These are phyloP conservation scores for Gallinago jamesoni DNA, from an alignment of 2,113 vertebrate genomes.

Conservation along the genomic window DNA sequence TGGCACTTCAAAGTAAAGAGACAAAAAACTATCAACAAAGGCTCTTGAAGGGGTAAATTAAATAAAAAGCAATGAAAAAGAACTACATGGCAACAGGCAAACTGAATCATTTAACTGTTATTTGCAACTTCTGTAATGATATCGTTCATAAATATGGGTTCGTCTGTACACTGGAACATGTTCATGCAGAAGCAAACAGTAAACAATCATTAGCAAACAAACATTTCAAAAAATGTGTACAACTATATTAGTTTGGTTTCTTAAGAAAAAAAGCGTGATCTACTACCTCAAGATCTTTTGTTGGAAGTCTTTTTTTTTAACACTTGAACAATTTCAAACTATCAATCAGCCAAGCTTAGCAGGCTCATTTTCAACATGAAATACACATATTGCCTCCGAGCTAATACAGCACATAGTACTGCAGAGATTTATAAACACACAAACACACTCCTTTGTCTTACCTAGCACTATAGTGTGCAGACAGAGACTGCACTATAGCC, in stretches of 20 bases:
- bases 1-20: background rate
- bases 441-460: background rate
- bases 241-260: background rate
- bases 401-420: background rate
- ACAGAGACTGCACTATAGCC: background rate
- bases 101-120: background rate
- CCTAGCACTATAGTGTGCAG: background rate
- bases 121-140: background rate
- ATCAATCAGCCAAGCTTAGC: background rate
- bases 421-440: background rate
- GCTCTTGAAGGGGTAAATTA: background rate
- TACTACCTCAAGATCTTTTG: background rate
- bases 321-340: background rate
- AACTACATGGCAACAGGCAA: background rate
- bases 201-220: background rate
- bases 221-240: background rate
- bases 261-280: background rate
- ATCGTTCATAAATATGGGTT: background rate
- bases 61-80: background rate
- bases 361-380: background rate
- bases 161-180: background rate
- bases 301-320: background rate
- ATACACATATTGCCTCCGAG: background rate
- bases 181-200: background rate
- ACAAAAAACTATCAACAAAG: background rate